Evolutionary conservation across 2,888 invertebrate genomes (phyloP).

Genomic region (Oligia strigilis): DNA sequence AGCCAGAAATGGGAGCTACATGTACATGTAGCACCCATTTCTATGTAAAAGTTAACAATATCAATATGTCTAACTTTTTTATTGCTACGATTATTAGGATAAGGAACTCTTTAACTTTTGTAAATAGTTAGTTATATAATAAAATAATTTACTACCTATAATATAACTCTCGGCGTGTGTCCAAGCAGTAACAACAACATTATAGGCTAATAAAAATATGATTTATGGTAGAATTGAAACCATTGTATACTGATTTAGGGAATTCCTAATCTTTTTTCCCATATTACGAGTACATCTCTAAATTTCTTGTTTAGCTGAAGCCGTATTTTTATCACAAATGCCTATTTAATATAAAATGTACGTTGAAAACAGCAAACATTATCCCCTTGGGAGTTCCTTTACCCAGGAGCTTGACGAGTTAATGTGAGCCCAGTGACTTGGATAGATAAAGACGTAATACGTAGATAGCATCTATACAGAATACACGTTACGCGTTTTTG

Average conservation of each 20-base stretch:
- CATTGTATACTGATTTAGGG: neutral
- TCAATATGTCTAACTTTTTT: neutral
- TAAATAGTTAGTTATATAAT: neutral
- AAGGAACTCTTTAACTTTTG: neutral
- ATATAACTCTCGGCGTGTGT: too few species aligned
- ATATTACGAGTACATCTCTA: neutral
- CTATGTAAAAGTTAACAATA: neutral
- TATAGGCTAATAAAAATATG: neutral
- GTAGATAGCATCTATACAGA: constrained; percentile 60
- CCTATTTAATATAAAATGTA: constrained; percentile 19
- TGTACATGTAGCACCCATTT: neutral
- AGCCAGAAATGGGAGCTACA: neutral
- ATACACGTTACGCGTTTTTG: constrained; percentile 59
- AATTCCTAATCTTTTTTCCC: neutral
- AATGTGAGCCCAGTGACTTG: constrained; percentile 60
- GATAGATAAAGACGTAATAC: constrained; percentile 65
- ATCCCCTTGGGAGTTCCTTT: constrained; percentile 19
- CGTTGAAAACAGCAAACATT: constrained; percentile 20
- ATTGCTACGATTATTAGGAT: neutral
- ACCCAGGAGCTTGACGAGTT: constrained; percentile 43
- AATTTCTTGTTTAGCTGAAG: neutral
- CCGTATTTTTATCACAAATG: neutral
- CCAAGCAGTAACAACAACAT: too few species aligned
- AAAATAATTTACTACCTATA: neutral
- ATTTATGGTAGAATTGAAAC: neutral